Conservation (phyloP, 2,888 invertebrate species). For the Flexamia atlantica region DNA sequence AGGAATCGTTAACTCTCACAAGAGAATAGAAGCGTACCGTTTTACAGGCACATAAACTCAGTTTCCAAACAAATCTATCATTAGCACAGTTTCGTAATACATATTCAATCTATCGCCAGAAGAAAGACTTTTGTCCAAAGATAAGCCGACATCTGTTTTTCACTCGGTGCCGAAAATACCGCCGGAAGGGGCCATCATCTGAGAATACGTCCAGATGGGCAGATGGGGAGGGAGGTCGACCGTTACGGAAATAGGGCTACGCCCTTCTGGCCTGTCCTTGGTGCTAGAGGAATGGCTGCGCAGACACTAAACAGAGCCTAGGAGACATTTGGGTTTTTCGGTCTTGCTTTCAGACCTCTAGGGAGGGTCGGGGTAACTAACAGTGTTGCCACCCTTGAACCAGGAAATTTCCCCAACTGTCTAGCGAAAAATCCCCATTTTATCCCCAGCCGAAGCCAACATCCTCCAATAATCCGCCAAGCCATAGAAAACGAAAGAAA, state of each 20-base stretch:
- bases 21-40: no score
- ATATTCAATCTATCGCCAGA: neutral
- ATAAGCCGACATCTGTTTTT: slow-evolving; percentile 19
- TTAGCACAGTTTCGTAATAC: neutral
- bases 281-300: no score
- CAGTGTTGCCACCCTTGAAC: no score
- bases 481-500: no score
- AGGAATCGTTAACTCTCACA: no score
- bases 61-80: neutral
- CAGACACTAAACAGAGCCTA: no score
- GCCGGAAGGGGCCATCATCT: neutral
- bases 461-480: no score
- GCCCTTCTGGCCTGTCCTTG: neutral
- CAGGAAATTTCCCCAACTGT: no score
- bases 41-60: no score
- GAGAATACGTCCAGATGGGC: neutral
- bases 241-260: slow-evolving; percentile 1
- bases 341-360: neutral
- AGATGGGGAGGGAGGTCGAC: slow-evolving; percentile 1
- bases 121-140: neutral
- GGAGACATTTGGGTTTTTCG: no score
- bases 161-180: neutral
- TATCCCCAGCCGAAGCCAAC: no score
- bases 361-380: neutral
- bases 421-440: no score